Evolutionary conservation across 2,797 vertebrate species (phyloP).

Genomic region (Pogoniulus pusillus): DNA sequence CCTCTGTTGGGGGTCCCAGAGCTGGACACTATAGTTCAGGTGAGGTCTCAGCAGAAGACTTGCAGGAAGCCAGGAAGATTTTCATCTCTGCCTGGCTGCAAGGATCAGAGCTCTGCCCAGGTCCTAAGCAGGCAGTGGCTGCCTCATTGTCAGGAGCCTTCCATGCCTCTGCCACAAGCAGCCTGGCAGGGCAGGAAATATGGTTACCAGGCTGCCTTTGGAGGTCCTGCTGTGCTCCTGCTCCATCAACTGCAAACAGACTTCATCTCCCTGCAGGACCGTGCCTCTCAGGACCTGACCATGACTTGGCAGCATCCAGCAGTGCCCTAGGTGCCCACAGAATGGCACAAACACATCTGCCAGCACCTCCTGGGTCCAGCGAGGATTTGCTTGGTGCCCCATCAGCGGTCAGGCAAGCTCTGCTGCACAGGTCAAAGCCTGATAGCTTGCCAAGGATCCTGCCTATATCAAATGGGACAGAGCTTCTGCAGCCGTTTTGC

Average conservation of each 20-base stretch:
- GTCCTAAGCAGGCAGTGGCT: not conserved
- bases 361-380: not conserved
- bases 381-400: not conserved
- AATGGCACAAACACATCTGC: not conserved
- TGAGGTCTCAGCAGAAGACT: too few relatives aligned
- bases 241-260: not conserved
- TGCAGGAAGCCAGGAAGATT: not conserved
- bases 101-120: not conserved
- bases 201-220: not conserved
- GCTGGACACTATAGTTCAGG: too few relatives aligned
- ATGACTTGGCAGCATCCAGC: not conserved
- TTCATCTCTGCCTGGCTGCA: not conserved
- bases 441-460: not conserved
- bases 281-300: not conserved
- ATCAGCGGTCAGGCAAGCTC: not conserved
- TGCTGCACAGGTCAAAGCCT: fast-evolving
- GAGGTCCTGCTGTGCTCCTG: not conserved
- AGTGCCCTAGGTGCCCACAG: not conserved
- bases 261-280: not conserved
- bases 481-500: too few relatives aligned
- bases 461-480: not conserved
- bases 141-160: not conserved
- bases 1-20: too few relatives aligned
- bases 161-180: not conserved
- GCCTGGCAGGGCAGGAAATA: not conserved